Percentiles rank a stretch among this genome's conserved stretches.
phyloP scores from a whole-genome alignment of 1,140 invertebrate species.

The Euura lappo region DNA sequence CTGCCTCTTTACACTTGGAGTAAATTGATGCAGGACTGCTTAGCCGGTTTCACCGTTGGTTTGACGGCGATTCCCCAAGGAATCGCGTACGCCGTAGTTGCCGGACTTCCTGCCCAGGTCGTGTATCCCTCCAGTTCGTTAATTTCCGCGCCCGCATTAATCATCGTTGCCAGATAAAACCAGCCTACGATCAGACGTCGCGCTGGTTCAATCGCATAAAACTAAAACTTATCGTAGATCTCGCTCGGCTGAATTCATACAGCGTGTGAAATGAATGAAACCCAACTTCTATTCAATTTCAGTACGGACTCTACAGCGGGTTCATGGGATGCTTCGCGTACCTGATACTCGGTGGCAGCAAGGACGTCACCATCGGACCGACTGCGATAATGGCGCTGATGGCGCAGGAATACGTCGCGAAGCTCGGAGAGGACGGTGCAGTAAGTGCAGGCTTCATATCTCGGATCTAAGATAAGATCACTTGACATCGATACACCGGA shows the following conservation, averaged over 20 bases:
- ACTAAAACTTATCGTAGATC: too few species aligned
- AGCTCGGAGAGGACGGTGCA: conserved; percentile 61
- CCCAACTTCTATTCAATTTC: conserved; percentile 29
- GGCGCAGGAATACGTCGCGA: conserved; percentile 57
- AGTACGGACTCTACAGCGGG: conserved; percentile 74
- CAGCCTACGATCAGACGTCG: too few species aligned
- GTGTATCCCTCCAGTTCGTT: not conserved
- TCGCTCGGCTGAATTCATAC: too few species aligned
- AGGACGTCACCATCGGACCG: conserved; percentile 70
- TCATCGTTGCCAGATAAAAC: not conserved
- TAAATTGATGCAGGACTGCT: conserved; percentile 60
- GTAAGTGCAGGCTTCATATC: conserved; percentile 46
- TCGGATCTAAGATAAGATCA: too few species aligned
- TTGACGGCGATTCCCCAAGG: conserved; percentile 74
- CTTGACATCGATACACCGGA: too few species aligned
- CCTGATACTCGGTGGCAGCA: conserved; percentile 69
- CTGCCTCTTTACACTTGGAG: conserved; percentile 60
- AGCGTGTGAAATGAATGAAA: too few species aligned
- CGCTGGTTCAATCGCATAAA: too few species aligned
- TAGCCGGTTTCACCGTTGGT: conserved; percentile 72
- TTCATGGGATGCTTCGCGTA: conserved; percentile 76
- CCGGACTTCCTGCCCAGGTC: conserved; percentile 67
- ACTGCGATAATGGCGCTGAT: conserved; percentile 67
- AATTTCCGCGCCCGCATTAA: not conserved
- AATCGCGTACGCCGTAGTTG: conserved; percentile 72